Conservation (phyloP, 2,888 invertebrate species). For the Acanthoscelides obtectus region DNA sequence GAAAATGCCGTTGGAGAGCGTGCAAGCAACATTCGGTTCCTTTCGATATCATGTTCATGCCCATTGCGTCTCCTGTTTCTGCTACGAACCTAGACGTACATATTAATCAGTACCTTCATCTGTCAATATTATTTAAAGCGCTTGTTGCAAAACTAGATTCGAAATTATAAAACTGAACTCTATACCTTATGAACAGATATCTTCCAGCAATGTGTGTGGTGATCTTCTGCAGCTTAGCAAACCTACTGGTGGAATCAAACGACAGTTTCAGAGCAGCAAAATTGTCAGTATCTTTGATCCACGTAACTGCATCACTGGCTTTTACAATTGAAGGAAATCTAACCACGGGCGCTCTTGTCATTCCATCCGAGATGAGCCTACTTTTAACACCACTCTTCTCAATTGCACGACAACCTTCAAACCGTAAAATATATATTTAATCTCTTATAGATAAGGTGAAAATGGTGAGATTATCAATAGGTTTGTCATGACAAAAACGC, state of each 20-base stretch:
- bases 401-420: slow-evolving; percentile 78
- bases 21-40: slow-evolving; percentile 85
- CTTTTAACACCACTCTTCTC: slow-evolving; percentile 74
- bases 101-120: background rate
- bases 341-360: slow-evolving; percentile 95
- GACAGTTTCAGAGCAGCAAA: slow-evolving; percentile 71
- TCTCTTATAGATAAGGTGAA: too few relatives aligned
- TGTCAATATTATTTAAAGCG: background rate
- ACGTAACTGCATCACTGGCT: slow-evolving; percentile 70
- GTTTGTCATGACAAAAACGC: too few relatives aligned
- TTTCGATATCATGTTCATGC: slow-evolving; percentile 99
- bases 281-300: slow-evolving; percentile 75
- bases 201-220: slow-evolving; percentile 82
- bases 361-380: slow-evolving; percentile 83
- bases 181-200: slow-evolving; percentile 65
- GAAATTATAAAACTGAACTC: background rate
- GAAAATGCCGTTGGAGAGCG: slow-evolving; percentile 65
- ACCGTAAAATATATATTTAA: too few relatives aligned
- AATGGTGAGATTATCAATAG: too few relatives aligned
- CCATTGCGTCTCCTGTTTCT: slow-evolving; percentile 95
- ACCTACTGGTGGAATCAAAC: slow-evolving; percentile 89
- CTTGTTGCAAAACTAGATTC: too few relatives aligned
- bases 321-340: slow-evolving; percentile 71
- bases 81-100: slow-evolving; percentile 34
- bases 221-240: slow-evolving; percentile 75